Conservation (phyloP, 2,797 vertebrate species). For the Pristis pectinata region DNA sequence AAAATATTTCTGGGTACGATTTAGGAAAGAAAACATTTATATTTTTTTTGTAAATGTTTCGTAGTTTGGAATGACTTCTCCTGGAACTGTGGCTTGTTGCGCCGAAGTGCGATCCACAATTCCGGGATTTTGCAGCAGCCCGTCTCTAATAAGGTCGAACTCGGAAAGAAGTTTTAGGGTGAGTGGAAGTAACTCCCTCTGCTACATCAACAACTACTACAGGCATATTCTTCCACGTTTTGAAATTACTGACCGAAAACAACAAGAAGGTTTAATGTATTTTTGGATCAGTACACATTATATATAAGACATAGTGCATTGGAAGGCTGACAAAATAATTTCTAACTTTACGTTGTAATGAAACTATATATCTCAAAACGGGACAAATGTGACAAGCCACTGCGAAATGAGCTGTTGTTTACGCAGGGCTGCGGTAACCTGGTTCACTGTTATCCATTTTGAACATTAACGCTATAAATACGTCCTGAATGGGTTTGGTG, state of each 20-base stretch:
- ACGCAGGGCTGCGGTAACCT: constrained; percentile 39
- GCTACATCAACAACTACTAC: constrained; percentile 42
- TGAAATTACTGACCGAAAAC: background rate
- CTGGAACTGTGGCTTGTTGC: background rate
- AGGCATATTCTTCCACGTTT: constrained; percentile 39
- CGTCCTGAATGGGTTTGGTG: background rate
- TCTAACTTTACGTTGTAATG: constrained; percentile 17
- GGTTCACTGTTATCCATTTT: background rate
- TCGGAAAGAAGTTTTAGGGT: constrained; percentile 56
- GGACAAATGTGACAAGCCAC: constrained; percentile 67
- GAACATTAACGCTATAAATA: background rate
- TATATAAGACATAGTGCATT: background rate
- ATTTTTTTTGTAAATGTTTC: background rate
- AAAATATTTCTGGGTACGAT: too few species aligned
- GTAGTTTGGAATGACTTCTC: constrained; percentile 5
- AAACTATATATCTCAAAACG: constrained; percentile 58
- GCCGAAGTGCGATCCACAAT: constrained; percentile 45
- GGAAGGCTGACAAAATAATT: background rate
- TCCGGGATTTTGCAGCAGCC: constrained; percentile 54
- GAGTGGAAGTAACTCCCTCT: constrained; percentile 43
- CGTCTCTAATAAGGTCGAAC: constrained; percentile 57
- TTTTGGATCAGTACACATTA: constrained; percentile 14
- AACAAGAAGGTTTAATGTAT: constrained; percentile 1
- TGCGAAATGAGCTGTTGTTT: constrained; percentile 65
- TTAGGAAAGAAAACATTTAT: background rate